Evolutionary conservation across 2,113 vertebrate genomes (phyloP), one percentile per base, ranked within the genome.

Genomic region (Cepphus grylle): DNA sequence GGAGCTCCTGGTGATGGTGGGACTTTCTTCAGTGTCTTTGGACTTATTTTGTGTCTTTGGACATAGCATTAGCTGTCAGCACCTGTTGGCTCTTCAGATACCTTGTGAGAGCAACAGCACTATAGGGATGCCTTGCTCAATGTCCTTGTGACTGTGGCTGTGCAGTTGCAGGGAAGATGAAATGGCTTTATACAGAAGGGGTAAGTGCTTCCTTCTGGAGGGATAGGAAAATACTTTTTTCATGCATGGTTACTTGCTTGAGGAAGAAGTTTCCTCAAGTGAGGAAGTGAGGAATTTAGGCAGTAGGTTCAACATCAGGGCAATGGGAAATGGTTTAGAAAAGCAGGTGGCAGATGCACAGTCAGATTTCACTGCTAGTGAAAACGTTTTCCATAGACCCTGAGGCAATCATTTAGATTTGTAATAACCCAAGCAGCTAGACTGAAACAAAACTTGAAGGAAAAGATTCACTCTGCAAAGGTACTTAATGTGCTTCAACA

Each of bases 211-310:
- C 13, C 11, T 65, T 80, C 40, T 84, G 22, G n/a, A 78, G 29
- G 27, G 7, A 47, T 2, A 58, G 53, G 6, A 81, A 53, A 17
- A 81, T 26, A 40, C 30, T 88, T 81, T 56, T 25, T 62, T 74
- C 1, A 1, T 52, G 40, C 7, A 8, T 45, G 4, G 2, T 3
- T 84, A 27, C 11, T 70, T 72, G 4, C 7, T 76, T n/a, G 27
- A 86, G 12, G 19, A 73, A 40, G 12, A 78, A 7, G 11, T 89
- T 93, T 77, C 30, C 18, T 45, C 45, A 45, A 19, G 45, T 45
- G 18, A 45, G 43, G 43, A 45, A 45, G 43, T 45, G 43, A 86
- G 32, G 34, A 86, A 45, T 9, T 45, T 76, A 6, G 6, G 4
- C 5, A 4, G 15, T 36, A n/a, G 47, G 11, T 11, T 42, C 34